Conservation (phyloP, 2,113 vertebrate genomes). For the Mobula hypostoma region DNA sequence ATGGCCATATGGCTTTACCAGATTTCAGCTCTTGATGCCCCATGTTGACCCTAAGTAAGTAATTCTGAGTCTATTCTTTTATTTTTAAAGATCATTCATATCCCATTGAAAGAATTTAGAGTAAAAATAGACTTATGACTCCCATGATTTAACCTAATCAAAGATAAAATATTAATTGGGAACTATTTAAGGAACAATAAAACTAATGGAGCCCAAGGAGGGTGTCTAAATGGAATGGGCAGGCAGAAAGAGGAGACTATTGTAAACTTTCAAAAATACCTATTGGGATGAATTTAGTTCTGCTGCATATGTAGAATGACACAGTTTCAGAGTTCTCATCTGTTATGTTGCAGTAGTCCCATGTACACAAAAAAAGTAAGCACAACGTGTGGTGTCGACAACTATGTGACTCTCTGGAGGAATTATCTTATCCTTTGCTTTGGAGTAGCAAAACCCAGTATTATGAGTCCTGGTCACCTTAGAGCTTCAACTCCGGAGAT, state of each 20-base stretch:
- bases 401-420: constrained; percentile 88
- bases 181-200: not conserved
- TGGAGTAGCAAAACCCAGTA: constrained; percentile 91
- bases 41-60: constrained; percentile 90
- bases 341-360: constrained; percentile 72
- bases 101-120: not conserved
- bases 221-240: not conserved
- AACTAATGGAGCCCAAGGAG: not conserved
- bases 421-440: constrained; percentile 97
- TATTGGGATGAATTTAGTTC: not conserved
- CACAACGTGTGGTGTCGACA: constrained; percentile 76
- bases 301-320: not conserved
- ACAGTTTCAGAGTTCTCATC: not conserved
- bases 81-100: not conserved
- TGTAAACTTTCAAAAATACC: not conserved
- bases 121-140: not conserved
- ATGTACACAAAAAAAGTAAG: constrained; percentile 95
- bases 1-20: constrained; percentile 90
- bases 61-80: not conserved
- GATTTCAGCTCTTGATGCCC: constrained; percentile 88
- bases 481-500: constrained; percentile 93
- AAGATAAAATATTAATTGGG: not conserved
- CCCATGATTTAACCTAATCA: not conserved
- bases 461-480: constrained; percentile 94
- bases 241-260: not conserved